Evolutionary conservation across 92 coral and sea anemone species (phyloP), one percentile per base, ranked within the genome.

Genomic region (Epizoanthus rinbou): DNA sequence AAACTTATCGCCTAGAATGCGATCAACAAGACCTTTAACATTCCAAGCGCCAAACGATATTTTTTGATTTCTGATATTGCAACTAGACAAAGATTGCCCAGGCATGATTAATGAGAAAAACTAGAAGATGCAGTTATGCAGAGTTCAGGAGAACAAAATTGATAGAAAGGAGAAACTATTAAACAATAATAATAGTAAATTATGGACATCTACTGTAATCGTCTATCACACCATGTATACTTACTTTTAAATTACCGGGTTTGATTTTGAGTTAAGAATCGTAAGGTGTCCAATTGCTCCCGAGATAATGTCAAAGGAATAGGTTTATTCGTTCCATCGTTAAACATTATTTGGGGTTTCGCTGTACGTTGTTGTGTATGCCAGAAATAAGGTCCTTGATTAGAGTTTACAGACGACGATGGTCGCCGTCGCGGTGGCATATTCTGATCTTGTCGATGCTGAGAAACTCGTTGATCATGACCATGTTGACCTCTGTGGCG

Each of bases 1-100:
- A 23, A 25, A 64, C 35, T 25, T 64, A 25, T 64, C 70, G 1
- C 70, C 70, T 8, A 64, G 70, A 64, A 64, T 0, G 43, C 19
- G n/a, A 64, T 64, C 43, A 62, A 62, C 67, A 19, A 62, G 41
- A 0, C 70, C 70, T 10, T 64, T 25, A 3, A 64, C 41, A 64
- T 64, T 64, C 43, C 70, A 64, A 3, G 70, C 70, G 70, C 70
- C 35, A 25, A 28, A 64, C 70, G 70, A 64, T 24, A 64, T 4
- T 25, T 31, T 64, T 5, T 10, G 41, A 1, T 64, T 64, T 64
- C 43, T 64, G n/a, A 8, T 0, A 10, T 64, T 5, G 14, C 41
- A 3, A 64, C 41, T 1, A 64, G n/a, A 0, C 28, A 35, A 64
- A 25, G 70, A 24, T 64, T 64, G 41, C 7, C 37, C 69, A 22